phyloP scores from a whole-genome alignment of 2,113 vertebrate genomes.

The Colossoma macropomum region DNA sequence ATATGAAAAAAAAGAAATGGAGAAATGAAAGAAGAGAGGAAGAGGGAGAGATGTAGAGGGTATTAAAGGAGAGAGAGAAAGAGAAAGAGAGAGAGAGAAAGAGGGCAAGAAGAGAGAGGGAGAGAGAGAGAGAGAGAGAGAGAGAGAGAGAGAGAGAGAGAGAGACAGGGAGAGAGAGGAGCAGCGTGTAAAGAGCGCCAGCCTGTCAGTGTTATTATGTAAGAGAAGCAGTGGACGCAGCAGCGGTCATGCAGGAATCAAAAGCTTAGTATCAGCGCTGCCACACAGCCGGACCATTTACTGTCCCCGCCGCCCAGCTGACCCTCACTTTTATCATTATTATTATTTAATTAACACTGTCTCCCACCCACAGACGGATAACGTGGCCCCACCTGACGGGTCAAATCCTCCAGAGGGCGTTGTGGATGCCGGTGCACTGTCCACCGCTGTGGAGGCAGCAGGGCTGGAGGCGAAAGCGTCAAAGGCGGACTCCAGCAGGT shows the following conservation, averaged over 20 bases:
- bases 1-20: conserved; percentile 82
- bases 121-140: conserved; percentile 74
- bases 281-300: not conserved
- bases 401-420: conserved; percentile 86
- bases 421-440: conserved; percentile 73
- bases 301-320: not conserved
- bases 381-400: conserved; percentile 85
- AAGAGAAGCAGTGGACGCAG: conserved; percentile 55
- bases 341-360: not conserved
- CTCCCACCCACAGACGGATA: not conserved
- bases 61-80: conserved; percentile 77
- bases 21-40: conserved; percentile 72
- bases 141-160: conserved; percentile 71
- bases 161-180: conserved; percentile 41
- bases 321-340: no score
- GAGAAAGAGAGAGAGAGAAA: conserved; percentile 82
- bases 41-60: no score
- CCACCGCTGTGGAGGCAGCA: conserved; percentile 62
- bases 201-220: conserved; percentile 47
- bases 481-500: conserved; percentile 78
- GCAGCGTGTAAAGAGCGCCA: conserved; percentile 74
- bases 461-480: conserved; percentile 66
- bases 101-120: conserved; percentile 83
- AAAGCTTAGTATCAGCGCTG: conserved; percentile 13
- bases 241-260: conserved; percentile 71